phyloP scores from a whole-genome alignment of 1,140 invertebrate species.

The Tetraneura akinire region DNA sequence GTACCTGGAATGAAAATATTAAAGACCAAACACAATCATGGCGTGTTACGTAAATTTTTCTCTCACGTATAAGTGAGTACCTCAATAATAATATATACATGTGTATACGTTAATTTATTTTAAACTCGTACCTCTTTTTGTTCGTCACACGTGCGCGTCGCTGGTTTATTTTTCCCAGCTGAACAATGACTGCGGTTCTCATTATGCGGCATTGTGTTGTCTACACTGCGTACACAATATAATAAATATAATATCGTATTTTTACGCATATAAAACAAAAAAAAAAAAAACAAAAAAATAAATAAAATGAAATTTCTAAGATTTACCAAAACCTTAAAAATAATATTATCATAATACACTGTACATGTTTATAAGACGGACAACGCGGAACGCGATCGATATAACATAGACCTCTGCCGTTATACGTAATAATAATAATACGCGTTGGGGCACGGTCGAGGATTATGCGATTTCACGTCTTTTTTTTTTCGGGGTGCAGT shows the following conservation, averaged over 20 bases:
- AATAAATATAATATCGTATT: too few relatives aligned
- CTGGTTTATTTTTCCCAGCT: not conserved
- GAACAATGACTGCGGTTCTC: not conserved
- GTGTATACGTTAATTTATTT: too few relatives aligned
- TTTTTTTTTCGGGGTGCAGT: not conserved
- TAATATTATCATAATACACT: too few relatives aligned
- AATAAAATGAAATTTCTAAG: too few relatives aligned
- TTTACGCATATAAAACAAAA: too few relatives aligned
- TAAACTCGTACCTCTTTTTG: slow-evolving; percentile 17
- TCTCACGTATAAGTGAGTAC: not conserved
- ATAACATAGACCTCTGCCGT: not conserved
- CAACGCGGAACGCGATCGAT: too few relatives aligned
- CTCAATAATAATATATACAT: too few relatives aligned
- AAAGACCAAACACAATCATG: too few relatives aligned
- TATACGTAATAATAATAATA: not conserved
- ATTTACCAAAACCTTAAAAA: too few relatives aligned
- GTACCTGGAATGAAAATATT: not conserved
- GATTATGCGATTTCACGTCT: not conserved
- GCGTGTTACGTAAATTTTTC: not conserved
- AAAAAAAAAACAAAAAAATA: too few relatives aligned
- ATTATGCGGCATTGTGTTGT: slow-evolving; percentile 16
- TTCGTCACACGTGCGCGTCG: slow-evolving; percentile 6
- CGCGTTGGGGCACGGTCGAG: not conserved
- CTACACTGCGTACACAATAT: too few relatives aligned
- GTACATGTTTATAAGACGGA: not conserved